A percentile compares a stretch with the other conserved stretches of the same genome.
These are phyloP conservation scores for Stigmatopora nigra DNA, from an alignment of 2,113 vertebrate species.

Conservation along the genomic window DNA sequence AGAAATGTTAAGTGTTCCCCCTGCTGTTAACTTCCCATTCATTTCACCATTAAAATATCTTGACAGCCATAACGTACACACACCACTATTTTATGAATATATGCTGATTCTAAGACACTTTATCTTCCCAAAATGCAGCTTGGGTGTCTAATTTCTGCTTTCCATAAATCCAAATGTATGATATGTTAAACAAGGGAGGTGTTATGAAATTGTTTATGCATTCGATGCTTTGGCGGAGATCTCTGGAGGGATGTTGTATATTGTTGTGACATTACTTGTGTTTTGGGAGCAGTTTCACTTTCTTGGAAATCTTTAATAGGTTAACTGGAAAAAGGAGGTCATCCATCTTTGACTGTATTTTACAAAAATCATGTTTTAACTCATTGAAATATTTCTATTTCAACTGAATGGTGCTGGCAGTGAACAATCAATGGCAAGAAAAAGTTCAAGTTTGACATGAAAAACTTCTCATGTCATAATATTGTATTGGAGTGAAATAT, in stretches of 20 bases:
- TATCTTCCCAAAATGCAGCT: background rate
- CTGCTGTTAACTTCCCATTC: background rate
- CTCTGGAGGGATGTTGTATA: slow-evolving; percentile 29
- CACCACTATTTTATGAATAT: background rate
- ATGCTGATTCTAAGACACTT: too few relatives aligned
- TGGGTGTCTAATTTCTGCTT: background rate
- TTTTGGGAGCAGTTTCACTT: background rate
- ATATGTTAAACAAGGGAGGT: slow-evolving; percentile 1
- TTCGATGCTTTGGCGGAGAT: slow-evolving; percentile 15
- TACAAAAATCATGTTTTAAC: too few relatives aligned
- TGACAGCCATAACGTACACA: background rate
- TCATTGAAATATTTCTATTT: too few relatives aligned
- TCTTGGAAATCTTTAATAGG: slow-evolving; percentile 19
- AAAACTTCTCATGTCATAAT: too few relatives aligned
- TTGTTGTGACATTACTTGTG: slow-evolving; percentile 14
- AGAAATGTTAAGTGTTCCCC: slow-evolving; percentile 6
- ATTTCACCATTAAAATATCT: background rate
- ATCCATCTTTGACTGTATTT: too few relatives aligned
- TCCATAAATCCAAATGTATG: background rate
- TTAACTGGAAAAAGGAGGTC: background rate
- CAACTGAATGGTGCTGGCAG: too few relatives aligned
- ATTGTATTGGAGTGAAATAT: too few relatives aligned
- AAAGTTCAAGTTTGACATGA: too few relatives aligned
- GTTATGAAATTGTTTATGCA: slow-evolving; percentile 35
- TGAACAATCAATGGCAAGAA: too few relatives aligned